These are phyloP conservation scores for Hemibagrus wyckioides DNA, from an alignment of 2,113 vertebrate genomes.

Conservation along the genomic window DNA sequence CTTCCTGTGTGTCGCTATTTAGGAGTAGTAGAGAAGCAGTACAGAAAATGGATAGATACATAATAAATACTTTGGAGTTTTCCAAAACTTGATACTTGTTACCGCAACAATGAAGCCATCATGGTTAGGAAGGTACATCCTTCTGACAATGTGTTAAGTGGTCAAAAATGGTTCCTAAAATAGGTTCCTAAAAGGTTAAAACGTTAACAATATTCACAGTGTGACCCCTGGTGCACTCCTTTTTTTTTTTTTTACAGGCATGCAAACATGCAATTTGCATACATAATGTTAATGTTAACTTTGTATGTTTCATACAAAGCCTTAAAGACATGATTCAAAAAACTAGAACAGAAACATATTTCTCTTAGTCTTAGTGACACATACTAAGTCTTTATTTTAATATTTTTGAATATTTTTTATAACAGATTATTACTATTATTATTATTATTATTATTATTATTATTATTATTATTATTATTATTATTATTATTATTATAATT, in stretches of 20 bases:
- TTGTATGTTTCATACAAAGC: background rate
- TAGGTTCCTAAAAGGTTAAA: background rate
- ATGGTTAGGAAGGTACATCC: background rate
- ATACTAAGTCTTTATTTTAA: too few species aligned
- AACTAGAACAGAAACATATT: background rate
- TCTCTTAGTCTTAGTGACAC: background rate
- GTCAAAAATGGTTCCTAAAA: background rate
- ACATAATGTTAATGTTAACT: background rate
- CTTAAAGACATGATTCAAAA: background rate
- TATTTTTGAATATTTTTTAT: too few species aligned
- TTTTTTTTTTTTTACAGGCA: background rate
- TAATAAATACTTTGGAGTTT: background rate
- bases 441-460: too few species aligned
- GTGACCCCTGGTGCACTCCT: background rate
- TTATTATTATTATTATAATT: too few species aligned
- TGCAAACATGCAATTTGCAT: background rate
- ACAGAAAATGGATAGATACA: too few species aligned
- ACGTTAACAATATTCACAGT: background rate
- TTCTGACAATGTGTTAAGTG: background rate
- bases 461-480: too few species aligned
- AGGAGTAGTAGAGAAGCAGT: too few species aligned
- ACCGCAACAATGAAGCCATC: background rate
- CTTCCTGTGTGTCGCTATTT: too few species aligned
- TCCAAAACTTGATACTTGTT: background rate
- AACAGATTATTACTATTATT: too few species aligned